Percentiles rank a stretch among this genome's conserved stretches.
phyloP scores from a whole-genome alignment of 2,888 invertebrate genomes.

The Pristionchus arcanus region DNA sequence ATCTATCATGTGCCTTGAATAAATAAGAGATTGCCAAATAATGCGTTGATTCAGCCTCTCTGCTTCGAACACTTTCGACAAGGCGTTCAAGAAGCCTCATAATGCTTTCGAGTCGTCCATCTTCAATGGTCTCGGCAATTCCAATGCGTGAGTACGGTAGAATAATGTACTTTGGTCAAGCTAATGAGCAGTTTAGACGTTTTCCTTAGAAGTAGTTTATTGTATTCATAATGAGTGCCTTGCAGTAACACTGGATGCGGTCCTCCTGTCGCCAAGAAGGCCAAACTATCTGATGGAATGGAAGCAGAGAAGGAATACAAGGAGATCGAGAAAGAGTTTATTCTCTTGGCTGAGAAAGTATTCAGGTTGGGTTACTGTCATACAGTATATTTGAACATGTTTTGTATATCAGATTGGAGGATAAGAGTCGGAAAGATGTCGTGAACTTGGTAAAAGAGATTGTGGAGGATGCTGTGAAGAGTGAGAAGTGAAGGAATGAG shows the following conservation, averaged over 20 bases:
- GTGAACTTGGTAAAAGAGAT: neutral
- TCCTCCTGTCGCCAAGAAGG: neutral
- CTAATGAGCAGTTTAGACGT: no score
- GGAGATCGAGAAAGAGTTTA: constrained; percentile 14
- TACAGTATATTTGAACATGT: neutral
- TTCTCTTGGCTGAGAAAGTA: neutral
- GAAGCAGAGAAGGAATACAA: neutral
- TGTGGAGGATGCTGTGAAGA: neutral
- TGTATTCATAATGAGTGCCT: neutral
- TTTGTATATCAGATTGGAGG: neutral
- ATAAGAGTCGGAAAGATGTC: neutral
- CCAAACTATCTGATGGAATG: neutral
- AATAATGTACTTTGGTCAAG: no score
- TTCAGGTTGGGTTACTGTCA: neutral
- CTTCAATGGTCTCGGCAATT: no score
- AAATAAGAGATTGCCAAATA: neutral
- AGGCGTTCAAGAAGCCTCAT: neutral
- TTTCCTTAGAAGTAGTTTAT: no score
- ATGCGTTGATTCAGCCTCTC: neutral
- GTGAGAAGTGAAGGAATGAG: neutral
- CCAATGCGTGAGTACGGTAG: neutral
- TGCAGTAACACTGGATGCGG: neutral
- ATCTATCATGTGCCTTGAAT: neutral
- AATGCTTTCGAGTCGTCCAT: neutral
- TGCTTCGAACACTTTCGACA: neutral